Evolutionary conservation across 2,113 vertebrate genomes (phyloP).

Genomic region (Parus major): DNA sequence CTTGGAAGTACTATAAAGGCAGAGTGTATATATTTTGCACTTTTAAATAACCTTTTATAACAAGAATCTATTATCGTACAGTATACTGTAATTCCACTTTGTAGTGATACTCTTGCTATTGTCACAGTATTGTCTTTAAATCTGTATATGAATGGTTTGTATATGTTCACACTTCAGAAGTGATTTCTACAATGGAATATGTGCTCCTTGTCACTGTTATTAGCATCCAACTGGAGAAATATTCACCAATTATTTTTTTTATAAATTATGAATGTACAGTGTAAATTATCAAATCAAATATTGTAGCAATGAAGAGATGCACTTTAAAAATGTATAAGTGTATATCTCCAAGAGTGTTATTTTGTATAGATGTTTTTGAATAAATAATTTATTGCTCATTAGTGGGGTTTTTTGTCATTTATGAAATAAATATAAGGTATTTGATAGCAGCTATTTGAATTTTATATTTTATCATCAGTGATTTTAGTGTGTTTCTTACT

Average conservation of each 20-base stretch:
- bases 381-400: slow-evolving; percentile 54
- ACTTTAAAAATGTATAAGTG: slow-evolving; percentile 63
- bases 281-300: slow-evolving; percentile 62
- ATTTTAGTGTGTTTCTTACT: background rate
- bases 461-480: background rate
- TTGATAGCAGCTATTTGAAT: background rate
- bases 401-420: background rate
- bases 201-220: slow-evolving; percentile 5
- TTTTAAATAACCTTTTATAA: slow-evolving; percentile 63
- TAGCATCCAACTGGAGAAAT: slow-evolving; percentile 11
- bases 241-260: slow-evolving; percentile 48
- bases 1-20: background rate
- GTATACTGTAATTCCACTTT: slow-evolving; percentile 41
- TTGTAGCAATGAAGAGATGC: slow-evolving; percentile 51
- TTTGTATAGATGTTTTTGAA: slow-evolving; percentile 69
- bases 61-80: background rate
- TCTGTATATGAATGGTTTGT: slow-evolving; percentile 39
- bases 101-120: slow-evolving; percentile 45
- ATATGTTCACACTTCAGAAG: slow-evolving; percentile 17
- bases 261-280: slow-evolving; percentile 64
- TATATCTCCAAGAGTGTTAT: slow-evolving; percentile 62
- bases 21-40: slow-evolving; percentile 62
- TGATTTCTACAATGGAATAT: slow-evolving; percentile 44
- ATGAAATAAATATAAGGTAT: background rate
- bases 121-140: slow-evolving; percentile 52